phyloP scores from a whole-genome alignment of 1,140 invertebrate genomes.

The Apis florea region DNA sequence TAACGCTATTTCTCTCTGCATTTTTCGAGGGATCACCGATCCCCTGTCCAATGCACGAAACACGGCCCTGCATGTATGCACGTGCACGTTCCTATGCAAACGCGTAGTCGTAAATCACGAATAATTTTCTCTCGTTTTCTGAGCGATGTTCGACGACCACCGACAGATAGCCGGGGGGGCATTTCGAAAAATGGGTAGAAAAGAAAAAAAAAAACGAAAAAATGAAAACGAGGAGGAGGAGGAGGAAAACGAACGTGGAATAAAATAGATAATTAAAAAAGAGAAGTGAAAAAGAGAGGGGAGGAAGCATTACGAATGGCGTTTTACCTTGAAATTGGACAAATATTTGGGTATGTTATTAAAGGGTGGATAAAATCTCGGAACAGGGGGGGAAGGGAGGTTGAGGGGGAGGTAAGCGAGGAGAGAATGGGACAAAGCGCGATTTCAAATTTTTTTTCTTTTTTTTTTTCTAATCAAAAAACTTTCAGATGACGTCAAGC shows the following conservation, averaged over 20 bases:
- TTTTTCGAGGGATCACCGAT: constrained; percentile 33
- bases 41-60: not conserved
- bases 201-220: not conserved
- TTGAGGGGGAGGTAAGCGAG: not conserved
- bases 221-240: not conserved
- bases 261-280: not conserved
- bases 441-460: constrained; percentile 16
- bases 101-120: not conserved
- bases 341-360: constrained; percentile 14
- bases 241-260: not conserved
- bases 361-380: not conserved
- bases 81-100: not conserved
- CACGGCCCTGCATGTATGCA: not conserved
- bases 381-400: not conserved
- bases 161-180: not conserved
- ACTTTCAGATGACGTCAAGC: constrained; percentile 19
- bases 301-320: not conserved
- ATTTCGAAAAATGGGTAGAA: no score
- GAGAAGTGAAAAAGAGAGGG: not conserved
- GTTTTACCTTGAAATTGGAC: not conserved
- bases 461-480: constrained; percentile 34
- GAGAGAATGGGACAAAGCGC: constrained; percentile 1
- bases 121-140: not conserved
- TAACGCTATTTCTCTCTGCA: constrained; percentile 49
- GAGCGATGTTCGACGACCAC: not conserved